These are phyloP conservation scores for Musca vetustissima DNA, from an alignment of 1,140 invertebrate species.

Conservation along the genomic window DNA sequence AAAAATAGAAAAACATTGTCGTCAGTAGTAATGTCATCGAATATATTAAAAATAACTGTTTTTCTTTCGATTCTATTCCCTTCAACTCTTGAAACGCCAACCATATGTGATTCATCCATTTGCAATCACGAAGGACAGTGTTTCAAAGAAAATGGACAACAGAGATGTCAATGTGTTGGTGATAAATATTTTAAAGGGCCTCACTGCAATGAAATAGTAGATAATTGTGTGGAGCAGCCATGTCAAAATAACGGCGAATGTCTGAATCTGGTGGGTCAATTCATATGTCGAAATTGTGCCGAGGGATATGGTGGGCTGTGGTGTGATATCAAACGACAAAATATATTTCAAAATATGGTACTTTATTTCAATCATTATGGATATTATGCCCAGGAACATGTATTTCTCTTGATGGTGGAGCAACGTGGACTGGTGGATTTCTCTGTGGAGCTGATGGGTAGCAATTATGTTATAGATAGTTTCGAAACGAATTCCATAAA, in stretches of 20 bases:
- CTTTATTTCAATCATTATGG: constrained; percentile 26
- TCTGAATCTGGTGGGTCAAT: constrained; percentile 3
- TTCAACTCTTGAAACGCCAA: not conserved
- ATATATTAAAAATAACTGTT: too few relatives aligned
- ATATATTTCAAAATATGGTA: constrained; percentile 18
- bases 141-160: not conserved
- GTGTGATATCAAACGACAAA: not conserved
- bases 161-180: constrained; percentile 10
- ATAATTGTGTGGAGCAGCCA: constrained; percentile 15
- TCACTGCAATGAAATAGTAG: not conserved
- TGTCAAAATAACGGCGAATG: constrained; percentile 23
- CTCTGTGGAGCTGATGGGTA: not conserved
- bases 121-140: constrained; percentile 27
- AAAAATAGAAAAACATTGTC: too few relatives aligned
- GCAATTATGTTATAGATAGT: constrained; percentile 24
- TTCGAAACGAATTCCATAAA: constrained; percentile 1
- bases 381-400: constrained; percentile 10
- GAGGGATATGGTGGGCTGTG: not conserved
- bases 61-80: too few relatives aligned
- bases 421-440: not conserved
- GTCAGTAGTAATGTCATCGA: too few relatives aligned
- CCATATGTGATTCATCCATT: not conserved
- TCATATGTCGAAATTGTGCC: constrained; percentile 10
- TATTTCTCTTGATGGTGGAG: constrained; percentile 20
- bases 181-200: constrained; percentile 17